Conservation (phyloP, 2,113 vertebrate species). For the Odontophorus gujanensis region DNA sequence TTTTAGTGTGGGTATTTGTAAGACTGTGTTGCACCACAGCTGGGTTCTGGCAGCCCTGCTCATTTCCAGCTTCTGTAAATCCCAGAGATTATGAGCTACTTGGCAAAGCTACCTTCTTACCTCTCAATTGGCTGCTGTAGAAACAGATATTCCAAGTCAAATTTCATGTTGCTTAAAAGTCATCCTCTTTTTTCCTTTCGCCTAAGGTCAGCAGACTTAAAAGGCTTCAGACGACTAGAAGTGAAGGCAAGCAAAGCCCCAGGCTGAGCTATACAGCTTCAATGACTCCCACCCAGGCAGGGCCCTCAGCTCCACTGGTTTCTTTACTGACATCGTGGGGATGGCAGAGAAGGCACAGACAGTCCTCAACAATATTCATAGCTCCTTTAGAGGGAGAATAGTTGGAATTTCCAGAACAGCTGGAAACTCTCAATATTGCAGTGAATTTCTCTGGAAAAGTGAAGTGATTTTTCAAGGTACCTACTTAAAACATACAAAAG, state of each 20-base stretch:
- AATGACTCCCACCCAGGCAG: fast-evolving
- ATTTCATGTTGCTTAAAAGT: slow-evolving; percentile 30
- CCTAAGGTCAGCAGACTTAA: slow-evolving; percentile 1
- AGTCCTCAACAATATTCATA: background rate
- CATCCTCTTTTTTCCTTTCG: background rate
- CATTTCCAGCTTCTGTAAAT: slow-evolving; percentile 11
- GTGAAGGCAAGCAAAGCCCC: background rate
- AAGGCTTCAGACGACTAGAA: slow-evolving; percentile 14
- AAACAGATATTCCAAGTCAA: slow-evolving; percentile 43
- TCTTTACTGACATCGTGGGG: background rate
- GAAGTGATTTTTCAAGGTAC: background rate
- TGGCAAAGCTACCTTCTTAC: background rate
- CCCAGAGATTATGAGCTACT: background rate
- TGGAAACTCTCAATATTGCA: background rate
- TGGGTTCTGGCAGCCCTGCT: background rate
- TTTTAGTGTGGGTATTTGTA: background rate
- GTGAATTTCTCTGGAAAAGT: background rate
- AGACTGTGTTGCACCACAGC: background rate
- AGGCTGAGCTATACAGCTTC: background rate
- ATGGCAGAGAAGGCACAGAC: background rate
- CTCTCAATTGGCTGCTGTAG: slow-evolving; percentile 8
- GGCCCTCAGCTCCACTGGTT: background rate
- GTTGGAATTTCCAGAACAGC: background rate
- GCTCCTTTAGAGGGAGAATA: fast-evolving
- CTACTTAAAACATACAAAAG: background rate